These are phyloP conservation scores for Synchiropus splendidus DNA, from an alignment of 2,113 vertebrate genomes.

Conservation along the genomic window DNA sequence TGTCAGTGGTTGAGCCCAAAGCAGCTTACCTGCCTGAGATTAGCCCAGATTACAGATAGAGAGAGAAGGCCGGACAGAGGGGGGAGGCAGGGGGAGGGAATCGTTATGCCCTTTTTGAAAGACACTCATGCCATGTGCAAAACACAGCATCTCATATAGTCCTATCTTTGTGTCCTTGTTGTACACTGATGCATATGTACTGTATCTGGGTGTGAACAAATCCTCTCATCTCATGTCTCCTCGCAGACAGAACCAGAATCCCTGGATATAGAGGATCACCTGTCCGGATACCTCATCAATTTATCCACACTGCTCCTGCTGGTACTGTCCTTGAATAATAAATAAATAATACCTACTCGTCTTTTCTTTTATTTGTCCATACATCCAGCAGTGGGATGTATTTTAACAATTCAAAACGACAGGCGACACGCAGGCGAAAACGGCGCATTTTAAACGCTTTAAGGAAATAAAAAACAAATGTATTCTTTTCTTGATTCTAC, in stretches of 20 bases:
- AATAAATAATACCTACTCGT: background rate
- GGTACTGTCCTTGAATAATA: conserved; percentile 57
- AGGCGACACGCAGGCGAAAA: no score
- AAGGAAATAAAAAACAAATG: no score
- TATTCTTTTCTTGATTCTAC: no score
- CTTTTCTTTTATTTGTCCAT: no score
- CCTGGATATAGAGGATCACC: conserved; percentile 81
- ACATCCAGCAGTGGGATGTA: no score
- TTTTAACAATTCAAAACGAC: no score
- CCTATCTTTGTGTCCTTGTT: no score
- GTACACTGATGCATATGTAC: background rate
- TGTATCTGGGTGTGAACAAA: background rate
- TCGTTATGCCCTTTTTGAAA: conserved; percentile 28
- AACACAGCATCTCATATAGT: conserved; percentile 9
- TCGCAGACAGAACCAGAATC: conserved; percentile 74
- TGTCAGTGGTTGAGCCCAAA: conserved; percentile 56
- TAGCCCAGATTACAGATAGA: conserved; percentile 59
- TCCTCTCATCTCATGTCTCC: conserved; percentile 1
- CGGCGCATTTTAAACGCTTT: no score
- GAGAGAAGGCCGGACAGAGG: conserved; percentile 16
- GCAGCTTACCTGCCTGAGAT: conserved; percentile 67
- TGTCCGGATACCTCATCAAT: conserved; percentile 84
- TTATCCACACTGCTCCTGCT: conserved; percentile 85
- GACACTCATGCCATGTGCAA: conserved; percentile 19
- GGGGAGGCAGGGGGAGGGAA: conserved; percentile 38